Percentiles rank a stretch among this genome's conserved stretches.
Evolutionary conservation across 1,140 invertebrate genomes (phyloP).

Genomic region (Ceratitis capitata): DNA sequence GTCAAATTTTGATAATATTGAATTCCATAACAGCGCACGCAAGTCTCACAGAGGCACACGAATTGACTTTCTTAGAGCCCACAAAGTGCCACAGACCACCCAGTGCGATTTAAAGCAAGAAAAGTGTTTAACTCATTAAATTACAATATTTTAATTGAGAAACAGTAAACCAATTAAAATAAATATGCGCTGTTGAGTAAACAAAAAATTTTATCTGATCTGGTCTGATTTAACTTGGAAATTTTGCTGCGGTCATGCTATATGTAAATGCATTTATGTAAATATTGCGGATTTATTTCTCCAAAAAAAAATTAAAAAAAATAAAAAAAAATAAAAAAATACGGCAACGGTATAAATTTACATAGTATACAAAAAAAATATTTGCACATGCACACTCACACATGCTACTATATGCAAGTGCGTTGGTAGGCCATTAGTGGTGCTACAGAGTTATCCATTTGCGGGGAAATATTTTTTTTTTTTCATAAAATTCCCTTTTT

Average conservation of each 20-base stretch:
- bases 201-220: neutral
- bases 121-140: too few relatives aligned
- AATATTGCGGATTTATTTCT: conserved; percentile 30
- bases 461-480: too few relatives aligned
- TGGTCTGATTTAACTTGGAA: neutral
- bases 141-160: too few relatives aligned
- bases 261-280: neutral
- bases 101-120: too few relatives aligned
- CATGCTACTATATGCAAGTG: neutral
- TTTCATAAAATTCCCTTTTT: too few relatives aligned
- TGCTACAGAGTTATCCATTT: too few relatives aligned
- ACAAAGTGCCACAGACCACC: too few relatives aligned
- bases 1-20: too few relatives aligned
- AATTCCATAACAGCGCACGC: too few relatives aligned
- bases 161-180: conserved; percentile 20
- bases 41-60: too few relatives aligned
- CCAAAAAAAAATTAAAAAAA: too few relatives aligned
- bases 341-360: neutral
- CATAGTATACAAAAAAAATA: neutral
- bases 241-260: conserved; percentile 15
- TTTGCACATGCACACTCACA: neutral
- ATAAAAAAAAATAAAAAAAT: neutral
- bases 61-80: too few relatives aligned
- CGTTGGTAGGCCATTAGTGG: neutral
- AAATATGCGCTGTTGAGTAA: neutral